Evolutionary conservation across 2,888 invertebrate species (phyloP), one percentile per base, ranked within the genome.

Genomic region (Gortyna flavago): DNA sequence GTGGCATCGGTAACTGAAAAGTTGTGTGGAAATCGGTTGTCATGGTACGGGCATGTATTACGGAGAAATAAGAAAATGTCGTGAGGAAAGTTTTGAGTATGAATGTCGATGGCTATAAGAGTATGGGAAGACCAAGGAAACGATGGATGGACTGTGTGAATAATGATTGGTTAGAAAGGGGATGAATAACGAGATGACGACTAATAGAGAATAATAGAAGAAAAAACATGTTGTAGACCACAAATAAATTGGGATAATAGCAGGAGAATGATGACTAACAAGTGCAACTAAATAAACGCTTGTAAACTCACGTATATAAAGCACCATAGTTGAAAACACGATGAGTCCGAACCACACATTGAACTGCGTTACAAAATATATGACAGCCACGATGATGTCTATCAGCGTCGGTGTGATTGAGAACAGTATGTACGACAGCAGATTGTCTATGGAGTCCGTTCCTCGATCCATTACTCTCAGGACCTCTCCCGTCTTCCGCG

Each of bases 391-490:
- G 0, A 99, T 68, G 80, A 99, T 99, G 93, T 99, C 99, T 25
- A 98, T 95, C 78, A 99, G 97, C 0, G 99, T 99, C 0, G 99
- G 99, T 0, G 98, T 93, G 87, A 99, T 99, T 66, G 99, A 99
- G 95, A 99, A 99, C 64, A 99, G 96, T 69, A 99, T 98, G 92
- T 98, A 99, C 90, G 98, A 99, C 1, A 99, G 97, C 18, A 99
- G 97, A 94, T 98, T 99, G 95, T 99, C 99, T 88, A 99, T 99
- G 75, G 99, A 99, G 89, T 99, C 99, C 0, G 99, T 99, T 86
- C 99, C 99, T 82, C 99, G 97, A 95, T 99, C 99, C 98, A 99
- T 99, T 0, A 99, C 98, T 57, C 99, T 97, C 3, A 99, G 96
- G 0, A 99, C 99, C 96, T 99, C 99, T 3, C 99, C 99, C 0